Conservation (phyloP, 2,113 vertebrate genomes). For the Myiopsitta monachus region DNA sequence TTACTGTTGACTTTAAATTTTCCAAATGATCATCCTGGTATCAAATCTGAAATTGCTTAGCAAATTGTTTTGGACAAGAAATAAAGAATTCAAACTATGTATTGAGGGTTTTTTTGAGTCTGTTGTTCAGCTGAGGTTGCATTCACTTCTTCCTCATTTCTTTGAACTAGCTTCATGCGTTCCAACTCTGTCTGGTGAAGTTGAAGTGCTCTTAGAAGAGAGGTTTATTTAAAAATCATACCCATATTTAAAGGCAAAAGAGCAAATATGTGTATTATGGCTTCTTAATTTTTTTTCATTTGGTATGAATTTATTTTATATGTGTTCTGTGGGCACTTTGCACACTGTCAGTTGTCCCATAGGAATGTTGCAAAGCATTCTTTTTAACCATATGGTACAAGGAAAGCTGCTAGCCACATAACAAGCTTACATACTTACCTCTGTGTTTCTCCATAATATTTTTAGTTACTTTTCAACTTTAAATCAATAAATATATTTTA, state of each 20-base stretch:
- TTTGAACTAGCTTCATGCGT: not conserved
- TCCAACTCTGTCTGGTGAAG: not conserved
- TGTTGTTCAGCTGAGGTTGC: not conserved
- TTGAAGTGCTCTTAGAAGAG: not conserved
- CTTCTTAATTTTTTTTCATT: not conserved
- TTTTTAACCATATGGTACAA: not conserved
- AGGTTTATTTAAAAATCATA: not conserved
- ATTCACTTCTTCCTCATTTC: not conserved
- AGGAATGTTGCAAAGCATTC: not conserved
- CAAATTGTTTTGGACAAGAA: not conserved
- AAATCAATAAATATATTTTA: not conserved
- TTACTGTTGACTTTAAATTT: not conserved
- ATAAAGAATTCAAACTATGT: not conserved
- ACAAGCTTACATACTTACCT: not conserved
- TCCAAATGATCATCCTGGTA: not conserved
- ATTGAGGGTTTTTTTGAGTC: accelerated
- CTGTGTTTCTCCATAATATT: not conserved
- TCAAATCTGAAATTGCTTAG: not conserved
- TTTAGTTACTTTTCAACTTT: not conserved
- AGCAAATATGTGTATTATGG: not conserved
- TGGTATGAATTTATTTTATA: not conserved
- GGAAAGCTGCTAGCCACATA: not conserved
- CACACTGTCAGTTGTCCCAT: not conserved
- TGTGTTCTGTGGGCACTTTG: not conserved
- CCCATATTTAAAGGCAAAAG: not conserved